Evolutionary conservation across 1,140 invertebrate genomes (phyloP), one percentile per base, ranked within the genome.

Genomic region (Tetramorium alpestre): DNA sequence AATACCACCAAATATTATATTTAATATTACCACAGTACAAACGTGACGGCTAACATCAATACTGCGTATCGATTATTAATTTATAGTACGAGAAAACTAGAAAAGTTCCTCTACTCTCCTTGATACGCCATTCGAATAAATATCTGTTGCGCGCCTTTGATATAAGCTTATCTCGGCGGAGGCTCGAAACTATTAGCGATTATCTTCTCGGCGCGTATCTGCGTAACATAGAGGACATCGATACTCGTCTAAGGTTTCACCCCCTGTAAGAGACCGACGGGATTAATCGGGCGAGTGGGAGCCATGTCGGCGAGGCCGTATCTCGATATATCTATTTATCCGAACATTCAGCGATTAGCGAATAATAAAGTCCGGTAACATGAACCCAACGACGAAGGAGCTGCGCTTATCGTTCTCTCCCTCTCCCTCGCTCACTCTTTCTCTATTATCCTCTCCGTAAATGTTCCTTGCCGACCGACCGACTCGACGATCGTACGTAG

Each of bases 271-370:
- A 78, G 47, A 28, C 77, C 85, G 85, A 65, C 72, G 54, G 58
- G 54, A 64, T 88, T 88, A 89, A 89, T 88, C 75, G 73, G 22
- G 49, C 54, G 67, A 58, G 64, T 51, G 47, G 33, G 85, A 41
- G 67, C 47, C 49, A 25, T 85, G 82, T 78, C 82, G 82, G 49
- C 72, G 60, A 77, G 73, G 58, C 47, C 72, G 58, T 85, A 85
- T 88, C 81, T 86, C 51, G 77, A 58, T 25, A 49, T 90, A 64
- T 88, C 73, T 88, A 70, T 84, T 51, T 81, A 81, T 85, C 60
- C 75, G 41, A 58, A 88, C 85, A 86, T 89, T 91, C 80, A 89
- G 88, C 90, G 90, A 91, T 91, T 91, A 91, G 90, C 90, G 76
- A 89, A 91, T 91, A 81, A 88, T 89, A 88, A 88, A 90, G 84